These are phyloP conservation scores for Pristionchus entomophagus DNA, from an alignment of 2,888 invertebrate species.

Conservation along the genomic window DNA sequence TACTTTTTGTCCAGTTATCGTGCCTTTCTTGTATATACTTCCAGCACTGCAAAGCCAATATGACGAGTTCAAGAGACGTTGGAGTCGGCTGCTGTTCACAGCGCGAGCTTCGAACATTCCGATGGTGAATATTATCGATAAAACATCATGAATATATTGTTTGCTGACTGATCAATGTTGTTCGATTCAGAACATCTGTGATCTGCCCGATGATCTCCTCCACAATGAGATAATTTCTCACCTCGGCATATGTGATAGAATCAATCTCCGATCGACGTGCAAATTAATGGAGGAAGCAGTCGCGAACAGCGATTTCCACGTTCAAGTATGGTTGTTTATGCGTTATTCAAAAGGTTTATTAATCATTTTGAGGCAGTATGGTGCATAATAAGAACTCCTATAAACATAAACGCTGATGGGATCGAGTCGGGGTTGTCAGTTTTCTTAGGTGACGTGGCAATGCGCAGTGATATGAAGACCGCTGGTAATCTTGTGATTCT, in stretches of 20 bases:
- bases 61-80: no score
- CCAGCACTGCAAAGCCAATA: no score
- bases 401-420: neutral
- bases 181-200: neutral
- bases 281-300: neutral
- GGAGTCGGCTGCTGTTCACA: no score
- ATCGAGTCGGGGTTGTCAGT: no score
- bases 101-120: no score
- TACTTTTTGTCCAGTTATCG: no score
- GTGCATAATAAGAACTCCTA: neutral
- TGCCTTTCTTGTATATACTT: no score
- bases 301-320: neutral
- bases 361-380: neutral
- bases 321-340: no score
- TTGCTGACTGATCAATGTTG: no score
- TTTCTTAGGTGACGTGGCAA: neutral
- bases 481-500: neutral
- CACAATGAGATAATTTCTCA: neutral
- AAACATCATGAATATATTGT: no score
- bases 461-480: neutral
- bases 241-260: neutral
- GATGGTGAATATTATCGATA: no score
- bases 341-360: neutral
- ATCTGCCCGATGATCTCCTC: neutral
- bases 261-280: neutral